Evolutionary conservation across 1,140 invertebrate species (phyloP).

Genomic region (Grapholita molesta): DNA sequence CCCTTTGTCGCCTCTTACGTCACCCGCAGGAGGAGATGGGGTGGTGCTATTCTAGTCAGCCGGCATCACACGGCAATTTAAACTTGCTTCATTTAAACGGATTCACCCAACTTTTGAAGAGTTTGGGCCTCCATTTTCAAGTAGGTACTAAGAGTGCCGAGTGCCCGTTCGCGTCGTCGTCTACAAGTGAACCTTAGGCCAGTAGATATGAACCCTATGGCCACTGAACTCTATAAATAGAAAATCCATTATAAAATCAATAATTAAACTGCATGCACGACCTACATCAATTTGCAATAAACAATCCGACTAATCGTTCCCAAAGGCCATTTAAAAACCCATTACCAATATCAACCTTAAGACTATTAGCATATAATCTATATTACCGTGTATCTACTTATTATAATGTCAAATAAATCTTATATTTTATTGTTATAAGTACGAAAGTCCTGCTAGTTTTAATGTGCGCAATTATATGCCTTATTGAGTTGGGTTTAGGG

Average conservation of each 20-base stretch:
- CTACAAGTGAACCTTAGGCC: neutral
- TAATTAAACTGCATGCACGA: neutral
- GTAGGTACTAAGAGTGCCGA: too few species aligned
- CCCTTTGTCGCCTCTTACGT: too few species aligned
- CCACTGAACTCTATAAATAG: neutral
- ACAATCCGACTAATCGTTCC: neutral
- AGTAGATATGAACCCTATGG: neutral
- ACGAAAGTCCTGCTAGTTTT: neutral
- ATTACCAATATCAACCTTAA: neutral
- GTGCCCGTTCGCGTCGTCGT: too few species aligned
- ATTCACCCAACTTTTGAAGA: too few species aligned
- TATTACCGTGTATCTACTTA: neutral
- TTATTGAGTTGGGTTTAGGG: neutral
- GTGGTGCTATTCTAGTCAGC: too few species aligned
- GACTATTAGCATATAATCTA: neutral
- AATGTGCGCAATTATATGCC: neutral
- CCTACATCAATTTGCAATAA: neutral
- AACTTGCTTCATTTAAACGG: too few species aligned
- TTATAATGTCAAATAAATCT: neutral
- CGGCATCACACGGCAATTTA: too few species aligned
- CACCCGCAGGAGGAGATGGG: too few species aligned
- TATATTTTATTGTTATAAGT: neutral
- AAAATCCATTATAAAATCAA: neutral
- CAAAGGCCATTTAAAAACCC: neutral
- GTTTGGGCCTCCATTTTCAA: too few species aligned